Base-by-base conservation (phyloP, 2,797 vertebrate species). In the Pseudomugil tenellus region DNA sequence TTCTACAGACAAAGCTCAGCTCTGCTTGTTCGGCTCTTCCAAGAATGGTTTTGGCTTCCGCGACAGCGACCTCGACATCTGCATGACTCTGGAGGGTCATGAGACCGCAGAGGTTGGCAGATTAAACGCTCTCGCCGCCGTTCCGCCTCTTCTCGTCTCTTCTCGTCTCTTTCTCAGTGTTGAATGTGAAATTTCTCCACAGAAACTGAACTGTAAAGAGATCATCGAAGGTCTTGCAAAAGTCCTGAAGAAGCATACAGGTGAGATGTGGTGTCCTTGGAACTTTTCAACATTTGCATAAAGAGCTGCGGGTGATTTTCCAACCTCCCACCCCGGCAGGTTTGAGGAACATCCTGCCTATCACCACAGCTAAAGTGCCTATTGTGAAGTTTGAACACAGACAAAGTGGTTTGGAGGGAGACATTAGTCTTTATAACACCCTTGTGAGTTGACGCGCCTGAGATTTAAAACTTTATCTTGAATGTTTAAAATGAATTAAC, bases 301-400 rank as follows among this genome's bases (percentile, higher is more conserved):
- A 4, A 9, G 16, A 6, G 35, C 17, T 21, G 14, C 70, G 31
- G 34, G 19, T 53, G 19, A 28, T 62, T 32, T 39, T 3, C 29
- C 4, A 0, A 48, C 54, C 28, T 19, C 13, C 29, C 13, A 2
- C 13, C 4, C 4, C 55, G 19, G 7, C 87, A 99, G 98, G 98
- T 94, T 90, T 99, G 91, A 96, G 94, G 91, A 99, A 99, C 88
- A 99, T 99, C 90, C 88, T 99, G 94, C 98, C 98, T 83, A 99
- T 99, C 91, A 99, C 98, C 66, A 99, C 98, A 92, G 98, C 98
- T 92, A 99, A 99, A 96, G 98, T 99, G 94, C 98, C 98, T 94
- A 99, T 99, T 41, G 98, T 99, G 72, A 99, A 99, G 93, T 99
- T 99, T 92, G 98, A 99, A 80, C 97, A 99, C 92, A 92, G 94